Evolutionary conservation across 1,140 invertebrate species (phyloP).

Genomic region (Drosophila nannoptera): DNA sequence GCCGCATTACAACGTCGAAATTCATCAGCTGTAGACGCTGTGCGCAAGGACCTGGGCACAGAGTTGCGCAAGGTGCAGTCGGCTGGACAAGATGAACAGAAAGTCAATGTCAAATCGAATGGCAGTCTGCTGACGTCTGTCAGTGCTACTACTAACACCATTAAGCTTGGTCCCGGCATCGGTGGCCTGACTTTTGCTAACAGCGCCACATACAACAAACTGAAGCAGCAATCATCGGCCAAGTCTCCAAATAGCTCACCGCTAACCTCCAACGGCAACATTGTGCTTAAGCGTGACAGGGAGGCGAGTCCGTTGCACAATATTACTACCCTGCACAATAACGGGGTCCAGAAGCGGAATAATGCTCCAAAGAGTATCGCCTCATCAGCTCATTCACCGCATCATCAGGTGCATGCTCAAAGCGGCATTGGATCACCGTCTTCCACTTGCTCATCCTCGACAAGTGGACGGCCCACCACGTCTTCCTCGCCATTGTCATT

Average conservation of each 20-base stretch:
- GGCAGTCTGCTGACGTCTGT: constrained; percentile 35
- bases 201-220: constrained; percentile 72
- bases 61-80: constrained; percentile 63
- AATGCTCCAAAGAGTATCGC: constrained; percentile 74
- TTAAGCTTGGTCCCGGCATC: constrained; percentile 76
- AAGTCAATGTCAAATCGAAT: constrained; percentile 31
- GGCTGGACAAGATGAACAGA: constrained; percentile 45
- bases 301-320: constrained; percentile 63
- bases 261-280: constrained; percentile 47
- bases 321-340: constrained; percentile 46
- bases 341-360: constrained; percentile 55
- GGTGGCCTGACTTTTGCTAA: constrained; percentile 79
- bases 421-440: constrained; percentile 54
- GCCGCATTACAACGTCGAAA: constrained; percentile 63
- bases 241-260: constrained; percentile 51
- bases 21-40: constrained; percentile 64
- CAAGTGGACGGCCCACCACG: constrained; percentile 12
- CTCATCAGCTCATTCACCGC: constrained; percentile 64
- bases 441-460: constrained; percentile 30
- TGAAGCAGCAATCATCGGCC: constrained; percentile 63
- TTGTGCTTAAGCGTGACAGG: constrained; percentile 62
- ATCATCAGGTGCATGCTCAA: constrained; percentile 50
- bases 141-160: constrained; percentile 62
- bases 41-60: constrained; percentile 68
- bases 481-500: constrained; percentile 48